Conservation (phyloP, 2,797 vertebrate species). For the Carapus acus region DNA sequence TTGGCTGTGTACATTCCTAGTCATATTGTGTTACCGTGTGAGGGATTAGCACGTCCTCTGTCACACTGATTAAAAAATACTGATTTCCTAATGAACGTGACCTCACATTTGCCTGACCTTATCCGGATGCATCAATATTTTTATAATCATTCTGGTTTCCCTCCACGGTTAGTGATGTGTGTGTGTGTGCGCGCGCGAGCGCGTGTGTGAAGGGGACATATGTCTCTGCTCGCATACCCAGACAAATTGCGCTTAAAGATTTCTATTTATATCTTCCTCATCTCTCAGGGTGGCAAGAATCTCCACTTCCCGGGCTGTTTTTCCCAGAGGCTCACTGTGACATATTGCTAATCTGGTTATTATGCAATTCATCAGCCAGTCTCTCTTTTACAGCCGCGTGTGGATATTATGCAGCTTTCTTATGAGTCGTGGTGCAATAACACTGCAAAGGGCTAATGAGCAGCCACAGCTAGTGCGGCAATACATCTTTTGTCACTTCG, state of each 20-base stretch:
- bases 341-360: conserved; percentile 79
- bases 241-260: conserved; percentile 71
- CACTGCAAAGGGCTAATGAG: conserved; percentile 70
- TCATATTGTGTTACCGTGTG: too few relatives aligned
- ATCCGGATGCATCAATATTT: conserved; percentile 38
- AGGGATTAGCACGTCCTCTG: too few relatives aligned
- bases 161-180: too few relatives aligned
- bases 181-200: too few relatives aligned
- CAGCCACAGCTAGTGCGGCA: conserved; percentile 47
- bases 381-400: conserved; percentile 62
- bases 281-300: conserved; percentile 69
- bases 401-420: conserved; percentile 70
- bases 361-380: conserved; percentile 75
- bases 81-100: conserved; percentile 36
- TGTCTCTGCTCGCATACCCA: conserved; percentile 63
- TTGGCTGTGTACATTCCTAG: too few relatives aligned
- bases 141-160: conserved; percentile 48
- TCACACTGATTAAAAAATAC: conserved; percentile 7
- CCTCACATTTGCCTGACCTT: conserved; percentile 45
- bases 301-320: conserved; percentile 69
- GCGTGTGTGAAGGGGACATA: too few relatives aligned
- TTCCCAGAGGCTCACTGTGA: conserved; percentile 73
- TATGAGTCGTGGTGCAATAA: conserved; percentile 67
- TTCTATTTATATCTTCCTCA: conserved; percentile 75
- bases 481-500: conserved; percentile 69